phyloP scores from a whole-genome alignment of 2,888 invertebrate species.

The Calameuta filiformis region DNA sequence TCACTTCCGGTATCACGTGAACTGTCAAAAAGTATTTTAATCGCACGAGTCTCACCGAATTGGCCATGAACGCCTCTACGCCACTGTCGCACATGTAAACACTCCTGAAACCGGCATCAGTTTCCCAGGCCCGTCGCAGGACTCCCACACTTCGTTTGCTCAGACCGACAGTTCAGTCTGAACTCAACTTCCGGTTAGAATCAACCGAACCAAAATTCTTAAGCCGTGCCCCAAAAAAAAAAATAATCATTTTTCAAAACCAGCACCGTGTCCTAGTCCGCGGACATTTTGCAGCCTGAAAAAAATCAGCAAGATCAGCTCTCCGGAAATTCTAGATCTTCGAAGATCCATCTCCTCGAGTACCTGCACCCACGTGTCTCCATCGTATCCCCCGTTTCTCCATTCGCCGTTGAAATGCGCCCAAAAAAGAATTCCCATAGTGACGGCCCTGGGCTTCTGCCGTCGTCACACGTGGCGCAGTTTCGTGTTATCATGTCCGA shows the following conservation, averaged over 20 bases:
- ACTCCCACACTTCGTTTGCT: neutral
- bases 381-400: neutral
- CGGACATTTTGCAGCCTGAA: neutral
- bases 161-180: neutral
- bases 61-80: neutral
- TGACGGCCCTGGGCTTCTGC: neutral
- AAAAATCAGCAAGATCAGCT: neutral
- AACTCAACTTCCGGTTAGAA: neutral
- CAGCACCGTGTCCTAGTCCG: neutral
- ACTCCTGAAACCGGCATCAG: neutral
- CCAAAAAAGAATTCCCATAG: neutral
- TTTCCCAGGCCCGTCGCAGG: neutral
- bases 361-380: neutral
- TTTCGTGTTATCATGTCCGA: slow-evolving; percentile 19
- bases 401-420: neutral
- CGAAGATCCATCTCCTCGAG: neutral
- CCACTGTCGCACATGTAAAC: neutral
- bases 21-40: neutral
- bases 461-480: slow-evolving; percentile 20
- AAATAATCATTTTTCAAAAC: neutral
- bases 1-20: neutral
- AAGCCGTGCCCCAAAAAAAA: neutral
- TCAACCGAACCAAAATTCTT: neutral
- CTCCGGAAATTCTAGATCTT: neutral
- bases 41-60: neutral